These are phyloP conservation scores for Hestina assimilis DNA, from an alignment of 1,140 invertebrate species.

Conservation along the genomic window DNA sequence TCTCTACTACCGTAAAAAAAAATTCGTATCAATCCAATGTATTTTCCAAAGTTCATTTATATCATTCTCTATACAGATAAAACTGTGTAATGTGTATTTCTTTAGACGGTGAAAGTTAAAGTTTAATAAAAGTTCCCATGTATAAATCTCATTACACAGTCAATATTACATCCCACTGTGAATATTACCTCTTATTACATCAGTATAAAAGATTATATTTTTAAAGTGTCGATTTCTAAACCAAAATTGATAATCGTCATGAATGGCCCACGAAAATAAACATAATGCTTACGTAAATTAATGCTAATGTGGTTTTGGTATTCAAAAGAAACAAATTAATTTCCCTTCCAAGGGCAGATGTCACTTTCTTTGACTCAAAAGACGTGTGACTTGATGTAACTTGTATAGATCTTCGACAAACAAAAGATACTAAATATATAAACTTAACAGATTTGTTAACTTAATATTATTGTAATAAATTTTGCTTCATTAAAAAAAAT, in stretches of 20 bases:
- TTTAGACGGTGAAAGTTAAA: neutral
- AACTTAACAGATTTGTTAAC: no score
- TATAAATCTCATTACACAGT: conserved; percentile 26
- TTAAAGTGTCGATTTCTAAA: conserved; percentile 18
- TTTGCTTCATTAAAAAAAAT: no score
- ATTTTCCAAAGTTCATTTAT: no score
- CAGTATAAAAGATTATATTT: conserved; percentile 23
- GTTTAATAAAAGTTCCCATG: neutral
- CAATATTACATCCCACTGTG: conserved; percentile 21
- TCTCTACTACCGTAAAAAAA: no score
- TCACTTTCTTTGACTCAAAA: conserved; percentile 41
- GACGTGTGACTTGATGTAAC: no score
- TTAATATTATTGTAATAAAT: no score
- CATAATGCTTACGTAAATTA: conserved; percentile 38
- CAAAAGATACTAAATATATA: no score
- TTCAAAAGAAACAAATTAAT: conserved; percentile 37
- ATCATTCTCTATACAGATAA: no score
- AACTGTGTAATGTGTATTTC: no score
- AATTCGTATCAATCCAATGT: no score
- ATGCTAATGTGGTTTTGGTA: conserved; percentile 43
- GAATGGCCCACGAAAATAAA: conserved; percentile 27
- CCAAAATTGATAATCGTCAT: conserved; percentile 29
- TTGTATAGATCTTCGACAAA: no score
- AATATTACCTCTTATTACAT: conserved; percentile 25
- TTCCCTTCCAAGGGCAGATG: conserved; percentile 25